Base-by-base conservation (phyloP, 2,888 invertebrate genomes). In the Mythimna ferrago region DNA sequence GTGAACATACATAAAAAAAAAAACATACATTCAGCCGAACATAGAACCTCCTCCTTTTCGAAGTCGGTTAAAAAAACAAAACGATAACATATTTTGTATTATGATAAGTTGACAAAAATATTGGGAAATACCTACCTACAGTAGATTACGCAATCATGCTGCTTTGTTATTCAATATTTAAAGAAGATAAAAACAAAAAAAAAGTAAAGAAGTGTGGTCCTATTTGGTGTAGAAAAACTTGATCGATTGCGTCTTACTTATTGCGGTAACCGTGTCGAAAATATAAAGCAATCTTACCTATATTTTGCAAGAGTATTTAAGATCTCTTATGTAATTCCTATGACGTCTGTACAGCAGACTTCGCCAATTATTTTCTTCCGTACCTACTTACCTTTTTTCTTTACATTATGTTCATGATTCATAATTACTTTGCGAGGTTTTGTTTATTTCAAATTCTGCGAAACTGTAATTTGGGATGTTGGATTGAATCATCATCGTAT, bases 221-320 rank as follows among this genome's bases (percentile, higher is more conserved):
- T 67, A 70, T 65, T 73, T 41, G 41, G 48, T 57, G 63, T 60
- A 72, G 51, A 63, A 71, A 54, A 76, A 75, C 61, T 67, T 66
- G 83, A 85, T 85, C 72, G 78, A 86, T 85, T 83, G 68, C 83
- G 71, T 72, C 71, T 70, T 41, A 58, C 65, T 44, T 76, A 71
- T 81, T 85, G 64, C 85, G 68, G 66, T 79, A 65, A 75, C 79
- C 71, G 76, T 80, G 83, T 78, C 78, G 71, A 72, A 86, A 84
- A 81, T 83, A 16, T 86, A 82, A 73, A 69, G 78, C 83, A 81
- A 80, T 74, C 66, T 75, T 73, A 53, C 51, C 51, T 53, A 67
- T 56, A 86, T 78, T 84, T 86, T 76, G 80, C 76, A 85, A 85
- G 56, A 60, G 35, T 63, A 58, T 78, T 77, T 76, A 78, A 71